Conservation (phyloP, 1,140 invertebrate species). For the Lanistes nyassanus region DNA sequence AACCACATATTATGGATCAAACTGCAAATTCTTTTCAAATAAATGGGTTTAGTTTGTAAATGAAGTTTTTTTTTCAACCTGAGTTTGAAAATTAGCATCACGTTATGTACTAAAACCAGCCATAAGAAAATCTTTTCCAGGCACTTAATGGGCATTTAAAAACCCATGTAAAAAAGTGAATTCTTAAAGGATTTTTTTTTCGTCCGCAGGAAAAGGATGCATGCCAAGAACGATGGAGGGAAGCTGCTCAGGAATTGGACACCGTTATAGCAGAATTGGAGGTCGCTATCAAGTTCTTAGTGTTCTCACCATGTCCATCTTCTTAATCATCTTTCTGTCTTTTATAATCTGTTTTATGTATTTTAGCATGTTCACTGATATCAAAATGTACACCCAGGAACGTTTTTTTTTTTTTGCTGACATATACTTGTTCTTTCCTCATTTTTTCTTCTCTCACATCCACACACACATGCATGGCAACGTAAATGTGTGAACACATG, state of each 20-base stretch:
- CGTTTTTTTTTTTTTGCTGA: background rate
- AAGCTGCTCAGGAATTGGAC: constrained; percentile 57
- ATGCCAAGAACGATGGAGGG: constrained; percentile 53
- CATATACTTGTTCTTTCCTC: background rate
- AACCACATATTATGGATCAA: too few species aligned
- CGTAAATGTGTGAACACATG: too few species aligned
- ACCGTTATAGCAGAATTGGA: constrained; percentile 51
- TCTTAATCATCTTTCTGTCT: background rate
- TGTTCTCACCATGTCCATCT: too few species aligned
- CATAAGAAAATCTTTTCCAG: too few species aligned
- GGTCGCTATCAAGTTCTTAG: constrained; percentile 30
- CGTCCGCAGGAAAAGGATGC: constrained; percentile 55
- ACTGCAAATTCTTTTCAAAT: too few species aligned
- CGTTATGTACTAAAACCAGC: too few species aligned
- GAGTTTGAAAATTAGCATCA: too few species aligned
- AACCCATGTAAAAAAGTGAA: background rate
- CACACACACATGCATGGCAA: background rate
- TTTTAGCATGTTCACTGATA: background rate
- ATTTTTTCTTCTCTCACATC: background rate
- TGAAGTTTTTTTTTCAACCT: too few species aligned
- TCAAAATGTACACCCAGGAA: background rate
- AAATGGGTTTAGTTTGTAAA: too few species aligned
- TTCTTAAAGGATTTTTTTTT: background rate
- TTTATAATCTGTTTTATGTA: background rate
- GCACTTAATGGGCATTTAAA: too few species aligned